Evolutionary conservation across 2,888 invertebrate genomes (phyloP).

Genomic region (Scaptomyza flava): DNA sequence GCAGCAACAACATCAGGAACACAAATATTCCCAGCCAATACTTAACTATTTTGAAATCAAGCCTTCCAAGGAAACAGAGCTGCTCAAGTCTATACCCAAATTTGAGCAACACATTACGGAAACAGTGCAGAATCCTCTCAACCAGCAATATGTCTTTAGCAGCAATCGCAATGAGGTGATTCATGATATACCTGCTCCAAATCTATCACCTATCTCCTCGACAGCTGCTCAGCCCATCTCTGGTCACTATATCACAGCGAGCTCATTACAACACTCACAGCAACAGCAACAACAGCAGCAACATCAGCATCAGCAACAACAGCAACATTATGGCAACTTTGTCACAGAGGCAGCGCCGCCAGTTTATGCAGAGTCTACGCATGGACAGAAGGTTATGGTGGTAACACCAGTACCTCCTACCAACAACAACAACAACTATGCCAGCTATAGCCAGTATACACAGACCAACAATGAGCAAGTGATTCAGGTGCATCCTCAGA

Average conservation of each 20-base stretch:
- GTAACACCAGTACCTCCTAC: conserved; percentile 82
- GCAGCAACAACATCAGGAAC: conserved; percentile 23
- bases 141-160: conserved; percentile 71
- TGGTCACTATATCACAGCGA: conserved; percentile 73
- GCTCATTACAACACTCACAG: conserved; percentile 19
- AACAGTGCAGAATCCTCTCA: conserved; percentile 71
- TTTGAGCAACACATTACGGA: conserved; percentile 91
- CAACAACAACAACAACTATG: conserved; percentile 47
- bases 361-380: conserved; percentile 81
- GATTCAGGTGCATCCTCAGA: conserved; percentile 71
- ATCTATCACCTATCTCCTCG: conserved; percentile 73
- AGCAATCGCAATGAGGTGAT: conserved; percentile 80
- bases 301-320: conserved; percentile 40
- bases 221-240: conserved; percentile 43
- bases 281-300: conserved; percentile 44
- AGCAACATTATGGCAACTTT: conserved; percentile 65
- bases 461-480: conserved; percentile 49
- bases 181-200: conserved; percentile 83
- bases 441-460: conserved; percentile 68
- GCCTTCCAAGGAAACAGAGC: conserved; percentile 88
- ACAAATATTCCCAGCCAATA: conserved; percentile 20
- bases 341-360: conserved; percentile 72
- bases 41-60: conserved; percentile 77
- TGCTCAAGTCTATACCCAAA: conserved; percentile 91
- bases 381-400: conserved; percentile 83